Evolutionary conservation across 2,113 vertebrate genomes (phyloP).

Genomic region (Cettia cetti): DNA sequence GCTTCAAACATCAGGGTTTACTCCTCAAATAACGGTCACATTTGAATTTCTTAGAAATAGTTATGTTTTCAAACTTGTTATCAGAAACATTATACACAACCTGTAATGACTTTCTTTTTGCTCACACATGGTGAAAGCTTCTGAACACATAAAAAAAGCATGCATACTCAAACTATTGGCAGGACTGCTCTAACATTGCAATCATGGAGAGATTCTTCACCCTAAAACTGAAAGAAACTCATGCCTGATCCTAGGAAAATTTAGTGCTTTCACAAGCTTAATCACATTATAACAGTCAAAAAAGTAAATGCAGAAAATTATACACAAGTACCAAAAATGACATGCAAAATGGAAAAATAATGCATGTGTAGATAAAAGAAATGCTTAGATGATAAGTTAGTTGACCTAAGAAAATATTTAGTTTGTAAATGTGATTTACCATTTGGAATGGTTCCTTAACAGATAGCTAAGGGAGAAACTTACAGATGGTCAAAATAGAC

Average conservation of each 20-base stretch:
- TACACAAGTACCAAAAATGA: not conserved
- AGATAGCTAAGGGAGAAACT: not conserved
- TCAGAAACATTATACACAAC: not conserved
- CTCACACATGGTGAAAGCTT: not conserved
- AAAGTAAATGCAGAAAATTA: not conserved
- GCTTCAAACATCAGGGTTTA: not conserved
- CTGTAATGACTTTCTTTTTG: not conserved
- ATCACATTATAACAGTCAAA: not conserved
- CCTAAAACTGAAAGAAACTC: not conserved
- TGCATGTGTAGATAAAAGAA: not conserved
- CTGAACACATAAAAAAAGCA: not conserved
- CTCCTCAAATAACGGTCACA: not conserved
- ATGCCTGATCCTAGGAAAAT: not conserved
- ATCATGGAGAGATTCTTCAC: not conserved
- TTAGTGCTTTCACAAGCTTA: not conserved
- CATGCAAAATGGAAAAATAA: not conserved
- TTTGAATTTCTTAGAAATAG: not conserved
- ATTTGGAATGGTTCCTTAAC: not conserved
- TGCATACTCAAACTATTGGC: not conserved
- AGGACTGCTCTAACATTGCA: not conserved
- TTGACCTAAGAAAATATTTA: not conserved
- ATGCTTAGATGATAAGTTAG: not conserved
- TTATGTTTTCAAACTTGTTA: not conserved
- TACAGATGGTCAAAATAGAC: fast-evolving
- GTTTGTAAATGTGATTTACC: not conserved